Conservation (phyloP, 2,113 vertebrate species). For the Corythornis madagascariensis region DNA sequence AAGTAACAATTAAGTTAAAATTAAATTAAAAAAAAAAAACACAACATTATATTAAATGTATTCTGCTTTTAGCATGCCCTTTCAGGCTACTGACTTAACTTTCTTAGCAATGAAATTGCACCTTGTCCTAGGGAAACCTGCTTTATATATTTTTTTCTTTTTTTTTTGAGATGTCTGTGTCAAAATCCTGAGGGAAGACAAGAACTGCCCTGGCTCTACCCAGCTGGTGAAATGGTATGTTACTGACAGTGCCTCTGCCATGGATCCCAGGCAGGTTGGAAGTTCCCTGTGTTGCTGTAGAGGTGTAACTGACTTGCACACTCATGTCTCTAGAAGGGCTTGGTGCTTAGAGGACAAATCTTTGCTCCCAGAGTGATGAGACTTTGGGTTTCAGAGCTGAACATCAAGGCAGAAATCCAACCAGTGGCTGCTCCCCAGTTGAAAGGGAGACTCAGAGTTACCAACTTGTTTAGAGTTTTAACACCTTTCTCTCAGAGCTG, state of each 20-base stretch:
- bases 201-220: slow-evolving; percentile 85
- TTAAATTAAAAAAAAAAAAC: too few relatives aligned
- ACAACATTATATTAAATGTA: too few relatives aligned
- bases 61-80: neutral
- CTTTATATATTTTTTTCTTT: accelerated
- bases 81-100: neutral
- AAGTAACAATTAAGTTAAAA: too few relatives aligned
- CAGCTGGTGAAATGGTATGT: slow-evolving; percentile 92
- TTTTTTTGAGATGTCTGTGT: slow-evolving; percentile 83
- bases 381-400: neutral
- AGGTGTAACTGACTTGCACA: neutral
- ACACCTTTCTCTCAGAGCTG: neutral
- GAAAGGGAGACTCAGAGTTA: neutral
- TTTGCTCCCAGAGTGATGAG: neutral
- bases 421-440: neutral
- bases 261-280: too few relatives aligned
- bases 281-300: neutral
- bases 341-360: neutral
- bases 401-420: neutral
- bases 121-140: neutral
- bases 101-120: neutral
- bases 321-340: neutral
- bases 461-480: neutral
- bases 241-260: neutral
- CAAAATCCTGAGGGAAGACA: slow-evolving; percentile 90